Evolutionary conservation across 2,797 vertebrate species (phyloP).

Genomic region (Ara ararauna): DNA sequence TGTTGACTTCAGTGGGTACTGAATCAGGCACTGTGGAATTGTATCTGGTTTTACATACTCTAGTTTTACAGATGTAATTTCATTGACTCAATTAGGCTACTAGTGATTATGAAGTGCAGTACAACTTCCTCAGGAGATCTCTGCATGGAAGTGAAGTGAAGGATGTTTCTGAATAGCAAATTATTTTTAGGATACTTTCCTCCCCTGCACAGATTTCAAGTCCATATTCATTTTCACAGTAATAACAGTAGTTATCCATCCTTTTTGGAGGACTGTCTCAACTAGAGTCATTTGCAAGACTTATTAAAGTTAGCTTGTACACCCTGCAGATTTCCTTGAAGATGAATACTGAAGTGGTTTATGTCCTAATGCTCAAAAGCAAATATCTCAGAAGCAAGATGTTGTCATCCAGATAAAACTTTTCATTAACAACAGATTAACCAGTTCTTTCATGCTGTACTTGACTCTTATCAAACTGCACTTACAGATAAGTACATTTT

Average conservation of each 20-base stretch:
- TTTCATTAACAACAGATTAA: slow-evolving; percentile 58
- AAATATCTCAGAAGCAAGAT: slow-evolving; percentile 34
- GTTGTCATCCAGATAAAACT: slow-evolving; percentile 55
- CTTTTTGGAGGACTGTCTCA: slow-evolving; percentile 11
- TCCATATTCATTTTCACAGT: background rate
- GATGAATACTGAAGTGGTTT: slow-evolving; percentile 16
- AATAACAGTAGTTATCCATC: background rate
- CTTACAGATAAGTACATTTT: slow-evolving; percentile 60
- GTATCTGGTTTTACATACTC: slow-evolving; percentile 10
- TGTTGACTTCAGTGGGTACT: slow-evolving; percentile 1
- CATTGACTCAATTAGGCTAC: slow-evolving; percentile 48
- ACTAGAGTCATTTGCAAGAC: background rate
- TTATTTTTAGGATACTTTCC: slow-evolving; percentile 28
- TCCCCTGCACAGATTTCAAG: background rate
- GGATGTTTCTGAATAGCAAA: slow-evolving; percentile 54
- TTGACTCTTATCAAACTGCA: slow-evolving; percentile 55
- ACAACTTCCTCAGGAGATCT: slow-evolving; percentile 53
- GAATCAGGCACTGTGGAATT: slow-evolving; percentile 15
- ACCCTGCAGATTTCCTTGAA: background rate
- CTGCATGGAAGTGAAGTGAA: slow-evolving; percentile 2
- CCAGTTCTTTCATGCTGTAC: background rate
- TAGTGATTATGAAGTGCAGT: slow-evolving; percentile 51
- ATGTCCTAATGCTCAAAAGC: slow-evolving; percentile 27
- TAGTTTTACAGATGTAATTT: slow-evolving; percentile 54
- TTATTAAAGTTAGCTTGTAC: slow-evolving; percentile 3